Evolutionary conservation across 1,140 invertebrate genomes (phyloP).

Genomic region (Muscidifurax raptorellus): DNA sequence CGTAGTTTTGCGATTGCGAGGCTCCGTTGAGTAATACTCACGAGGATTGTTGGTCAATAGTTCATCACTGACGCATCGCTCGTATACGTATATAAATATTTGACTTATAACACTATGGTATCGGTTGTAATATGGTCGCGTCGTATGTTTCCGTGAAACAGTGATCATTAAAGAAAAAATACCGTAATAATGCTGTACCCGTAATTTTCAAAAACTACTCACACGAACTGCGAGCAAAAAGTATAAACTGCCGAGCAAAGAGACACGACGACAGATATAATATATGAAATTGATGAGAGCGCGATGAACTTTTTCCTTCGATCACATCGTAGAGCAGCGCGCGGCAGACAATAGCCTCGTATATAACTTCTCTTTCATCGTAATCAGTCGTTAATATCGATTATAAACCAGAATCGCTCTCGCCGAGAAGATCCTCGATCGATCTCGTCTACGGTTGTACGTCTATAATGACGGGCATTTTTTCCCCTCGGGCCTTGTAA

Average conservation of each 20-base stretch:
- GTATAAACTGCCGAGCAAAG: background rate
- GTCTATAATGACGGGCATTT: slow-evolving; percentile 7
- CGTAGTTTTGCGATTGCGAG: too few species aligned
- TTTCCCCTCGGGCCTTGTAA: background rate
- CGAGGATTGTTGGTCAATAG: too few species aligned
- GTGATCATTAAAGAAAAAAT: too few species aligned
- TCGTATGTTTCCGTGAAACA: too few species aligned
- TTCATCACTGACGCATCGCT: too few species aligned
- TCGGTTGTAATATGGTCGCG: too few species aligned
- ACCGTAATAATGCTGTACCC: too few species aligned
- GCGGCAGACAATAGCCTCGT: background rate
- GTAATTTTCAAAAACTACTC: too few species aligned
- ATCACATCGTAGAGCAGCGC: slow-evolving; percentile 33
- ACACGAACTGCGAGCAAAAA: background rate
- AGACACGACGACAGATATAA: too few species aligned
- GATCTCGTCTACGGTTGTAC: background rate
- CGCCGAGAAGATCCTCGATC: background rate
- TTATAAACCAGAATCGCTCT: slow-evolving; percentile 11
- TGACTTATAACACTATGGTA: too few species aligned
- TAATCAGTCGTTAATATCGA: slow-evolving; percentile 20
- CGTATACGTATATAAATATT: too few species aligned
- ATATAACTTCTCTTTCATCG: background rate
- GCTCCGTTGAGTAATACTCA: too few species aligned
- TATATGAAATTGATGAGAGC: slow-evolving; percentile 55
- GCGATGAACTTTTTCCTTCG: slow-evolving; percentile 58